phyloP scores from a whole-genome alignment of 2,888 invertebrate species.

The Dolichomitus sp. region DNA sequence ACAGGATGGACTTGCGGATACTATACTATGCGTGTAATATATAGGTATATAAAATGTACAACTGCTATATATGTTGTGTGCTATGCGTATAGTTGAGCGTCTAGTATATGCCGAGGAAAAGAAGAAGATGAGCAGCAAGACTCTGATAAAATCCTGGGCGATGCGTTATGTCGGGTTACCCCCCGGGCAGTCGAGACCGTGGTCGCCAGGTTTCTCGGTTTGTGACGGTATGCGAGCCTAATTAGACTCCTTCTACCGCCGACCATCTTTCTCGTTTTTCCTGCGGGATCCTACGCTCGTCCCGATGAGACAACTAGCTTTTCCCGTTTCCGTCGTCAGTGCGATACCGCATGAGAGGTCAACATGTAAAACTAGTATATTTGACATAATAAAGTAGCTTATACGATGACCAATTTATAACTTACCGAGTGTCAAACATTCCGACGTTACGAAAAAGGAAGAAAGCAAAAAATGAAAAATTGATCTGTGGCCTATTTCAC shows the following conservation, averaged over 20 bases:
- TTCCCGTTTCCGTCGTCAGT: slow-evolving; percentile 33
- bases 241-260: slow-evolving; percentile 73
- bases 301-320: slow-evolving; percentile 22
- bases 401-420: slow-evolving; percentile 9
- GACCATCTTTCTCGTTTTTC: slow-evolving; percentile 22
- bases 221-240: slow-evolving; percentile 77
- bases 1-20: slow-evolving; percentile 54
- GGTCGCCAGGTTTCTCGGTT: slow-evolving; percentile 73
- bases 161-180: slow-evolving; percentile 62
- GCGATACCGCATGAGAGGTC: background rate
- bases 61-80: slow-evolving; percentile 22
- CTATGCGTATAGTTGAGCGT: slow-evolving; percentile 46
- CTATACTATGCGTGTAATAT: slow-evolving; percentile 15
- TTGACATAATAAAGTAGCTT: slow-evolving; percentile 21
- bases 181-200: slow-evolving; percentile 68
- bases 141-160: slow-evolving; percentile 76
- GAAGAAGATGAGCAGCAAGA: slow-evolving; percentile 46
- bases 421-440: background rate
- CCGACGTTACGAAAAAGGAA: background rate
- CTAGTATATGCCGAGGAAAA: slow-evolving; percentile 31
- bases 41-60: slow-evolving; percentile 41
- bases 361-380: background rate
- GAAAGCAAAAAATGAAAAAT: too few species aligned
- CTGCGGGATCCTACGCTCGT: background rate
- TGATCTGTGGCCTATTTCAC: too few species aligned